Evolutionary conservation across 2,797 vertebrate species (phyloP).

Genomic region (Gambusia yucatana): DNA sequence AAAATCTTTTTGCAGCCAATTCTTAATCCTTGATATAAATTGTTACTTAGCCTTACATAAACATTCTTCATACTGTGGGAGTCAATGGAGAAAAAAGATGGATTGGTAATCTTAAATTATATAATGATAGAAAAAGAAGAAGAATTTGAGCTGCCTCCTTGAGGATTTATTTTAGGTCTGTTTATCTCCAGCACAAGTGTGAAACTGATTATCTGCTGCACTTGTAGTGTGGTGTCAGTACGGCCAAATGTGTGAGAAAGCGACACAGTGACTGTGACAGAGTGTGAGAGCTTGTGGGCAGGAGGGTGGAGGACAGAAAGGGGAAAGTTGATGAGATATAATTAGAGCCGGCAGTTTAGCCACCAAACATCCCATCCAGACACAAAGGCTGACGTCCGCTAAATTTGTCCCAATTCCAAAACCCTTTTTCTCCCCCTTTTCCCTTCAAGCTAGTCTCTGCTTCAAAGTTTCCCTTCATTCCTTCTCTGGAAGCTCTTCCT

Average conservation of each 20-base stretch:
- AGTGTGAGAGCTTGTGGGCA: conserved; percentile 39
- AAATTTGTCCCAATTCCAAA: conserved; percentile 22
- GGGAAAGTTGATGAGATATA: conserved; percentile 80
- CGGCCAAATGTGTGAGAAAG: conserved; percentile 53
- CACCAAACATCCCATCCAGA: conserved; percentile 67
- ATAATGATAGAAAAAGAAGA: conserved; percentile 13
- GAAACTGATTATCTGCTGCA: conserved; percentile 46
- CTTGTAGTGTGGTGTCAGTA: conserved; percentile 20
- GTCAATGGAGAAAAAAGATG: neutral
- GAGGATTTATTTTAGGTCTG: conserved; percentile 16
- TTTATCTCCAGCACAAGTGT: conserved; percentile 50
- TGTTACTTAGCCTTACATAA: neutral
- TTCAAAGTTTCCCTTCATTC: conserved; percentile 10
- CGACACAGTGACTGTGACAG: conserved; percentile 24
- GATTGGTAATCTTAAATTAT: conserved; percentile 12
- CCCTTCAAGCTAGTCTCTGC: neutral
- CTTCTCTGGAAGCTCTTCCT: conserved; percentile 25
- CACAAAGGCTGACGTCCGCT: conserved; percentile 44
- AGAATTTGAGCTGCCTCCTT: conserved; percentile 17
- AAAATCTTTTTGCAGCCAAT: neutral
- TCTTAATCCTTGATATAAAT: conserved; percentile 1
- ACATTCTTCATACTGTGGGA: neutral
- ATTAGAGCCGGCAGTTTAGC: conserved; percentile 72
- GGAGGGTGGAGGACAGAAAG: conserved; percentile 69
- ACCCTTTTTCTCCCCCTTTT: neutral